These are phyloP conservation scores for Limulus polyphemus DNA, from an alignment of 2,888 invertebrate species.

Conservation along the genomic window DNA sequence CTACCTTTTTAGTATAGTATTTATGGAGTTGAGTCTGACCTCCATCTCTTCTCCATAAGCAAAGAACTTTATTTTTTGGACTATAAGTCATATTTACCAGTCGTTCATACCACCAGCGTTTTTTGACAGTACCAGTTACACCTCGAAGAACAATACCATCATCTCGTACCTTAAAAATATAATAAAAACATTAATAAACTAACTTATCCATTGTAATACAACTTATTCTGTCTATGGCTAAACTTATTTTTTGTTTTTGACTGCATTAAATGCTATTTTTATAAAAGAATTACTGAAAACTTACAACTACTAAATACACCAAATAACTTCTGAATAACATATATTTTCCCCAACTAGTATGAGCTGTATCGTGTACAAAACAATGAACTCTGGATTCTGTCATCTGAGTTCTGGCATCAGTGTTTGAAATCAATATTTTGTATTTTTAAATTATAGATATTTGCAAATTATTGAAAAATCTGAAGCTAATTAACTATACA, in stretches of 20 bases:
- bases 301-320: no score
- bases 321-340: no score
- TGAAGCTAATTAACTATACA: no score
- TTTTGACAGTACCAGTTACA: conserved; percentile 42
- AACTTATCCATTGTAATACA: not conserved
- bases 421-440: no score
- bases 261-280: not conserved
- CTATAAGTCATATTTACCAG: conserved; percentile 99
- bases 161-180: conserved; percentile 83
- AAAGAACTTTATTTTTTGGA: conserved; percentile 92
- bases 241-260: no score
- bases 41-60: conserved; percentile 90
- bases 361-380: no score
- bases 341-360: no score
- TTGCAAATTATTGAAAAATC: no score
- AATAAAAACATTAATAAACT: not conserved
- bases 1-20: conserved; percentile 95
- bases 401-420: no score
- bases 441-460: no score
- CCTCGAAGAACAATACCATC: conserved; percentile 57
- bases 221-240: not conserved
- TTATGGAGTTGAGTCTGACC: conserved; percentile 92
- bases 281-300: not conserved
- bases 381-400: no score
- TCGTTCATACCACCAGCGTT: conserved; percentile 97